Evolutionary conservation across 2,888 invertebrate species (phyloP), one percentile per base, ranked within the genome.

Genomic region (Myopa testacea): DNA sequence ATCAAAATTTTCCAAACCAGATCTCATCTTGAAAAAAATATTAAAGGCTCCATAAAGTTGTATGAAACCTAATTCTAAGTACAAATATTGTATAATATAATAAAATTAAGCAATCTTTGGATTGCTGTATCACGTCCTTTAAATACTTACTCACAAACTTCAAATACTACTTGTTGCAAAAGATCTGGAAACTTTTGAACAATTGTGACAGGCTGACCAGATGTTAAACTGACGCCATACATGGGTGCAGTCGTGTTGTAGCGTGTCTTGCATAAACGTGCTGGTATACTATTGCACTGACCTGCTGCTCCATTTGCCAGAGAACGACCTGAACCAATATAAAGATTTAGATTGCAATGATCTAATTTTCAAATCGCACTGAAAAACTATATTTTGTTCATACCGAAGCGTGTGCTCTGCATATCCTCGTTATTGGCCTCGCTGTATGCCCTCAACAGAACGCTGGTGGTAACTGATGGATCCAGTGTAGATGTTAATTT

Each of bases 161-260:
- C 97, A 87, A 96, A 97, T 75, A 97, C 96, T 78, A 97, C 96
- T 90, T 97, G 97, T 88, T 97, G 97, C 80, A 97, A 89, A 62
- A 97, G 91, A 90, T 97, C 97, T 0, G 97, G 97, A 86, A 97
- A 97, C 90, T 97, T 97, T 90, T 97, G 97, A 58, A 97, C 96
- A 84, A 97, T 97, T 75, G 96, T 96, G 83, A 97, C 96, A 0
- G 96, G 96, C 86, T 96, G 96, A 2, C 97, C 97, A 16, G 96
- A 96, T 19, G 97, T 97, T 60, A 97, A 90, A 26, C 96, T 96
- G 65, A 97, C 96, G n/a, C 97, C 97, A 87, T 96, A 97, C 95
- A 97, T 95, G 0, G 97, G 97, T 26, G 97, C 97, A 65, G 97
- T 97, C 37, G 97, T 97, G 90, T 97, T 97, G 90, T 96, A 96